Conservation (phyloP, 2,113 vertebrate genomes). For the Gyps fulvus region DNA sequence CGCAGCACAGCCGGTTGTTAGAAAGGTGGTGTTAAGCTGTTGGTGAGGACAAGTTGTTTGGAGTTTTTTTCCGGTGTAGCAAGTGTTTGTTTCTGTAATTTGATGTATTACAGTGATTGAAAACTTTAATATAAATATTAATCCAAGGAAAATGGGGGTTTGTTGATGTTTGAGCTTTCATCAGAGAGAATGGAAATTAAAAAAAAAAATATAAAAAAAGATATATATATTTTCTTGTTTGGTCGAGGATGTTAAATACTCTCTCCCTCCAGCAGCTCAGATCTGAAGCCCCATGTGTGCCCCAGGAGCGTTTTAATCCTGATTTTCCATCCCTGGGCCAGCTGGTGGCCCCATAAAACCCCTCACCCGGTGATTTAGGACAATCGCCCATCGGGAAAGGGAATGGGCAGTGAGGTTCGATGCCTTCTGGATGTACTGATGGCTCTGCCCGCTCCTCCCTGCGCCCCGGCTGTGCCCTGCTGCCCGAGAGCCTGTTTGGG, state of each 20-base stretch:
- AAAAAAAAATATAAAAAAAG: not conserved
- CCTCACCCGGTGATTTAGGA: not conserved
- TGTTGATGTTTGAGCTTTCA: not conserved
- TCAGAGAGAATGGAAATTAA: not conserved
- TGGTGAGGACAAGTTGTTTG: not conserved
- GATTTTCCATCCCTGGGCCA: not conserved
- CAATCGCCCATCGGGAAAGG: not conserved
- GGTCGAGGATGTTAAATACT: not conserved
- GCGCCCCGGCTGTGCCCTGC: not conserved
- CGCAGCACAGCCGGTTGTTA: accelerated
- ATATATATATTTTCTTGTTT: too few species aligned
- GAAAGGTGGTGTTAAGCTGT: not conserved
- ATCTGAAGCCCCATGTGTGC: not conserved
- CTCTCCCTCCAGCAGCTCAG: not conserved
- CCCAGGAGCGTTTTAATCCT: not conserved
- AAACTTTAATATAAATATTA: not conserved
- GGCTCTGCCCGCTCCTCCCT: not conserved
- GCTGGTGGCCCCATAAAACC: not conserved
- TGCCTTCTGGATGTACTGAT: not conserved
- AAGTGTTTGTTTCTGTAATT: not conserved
- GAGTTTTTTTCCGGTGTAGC: accelerated
- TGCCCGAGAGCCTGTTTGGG: not conserved
- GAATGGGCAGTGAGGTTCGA: not conserved
- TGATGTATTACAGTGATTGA: not conserved
- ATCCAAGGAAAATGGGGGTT: not conserved